Base-by-base conservation (phyloP, 2,113 vertebrate species). In the Rhineura floridana region DNA sequence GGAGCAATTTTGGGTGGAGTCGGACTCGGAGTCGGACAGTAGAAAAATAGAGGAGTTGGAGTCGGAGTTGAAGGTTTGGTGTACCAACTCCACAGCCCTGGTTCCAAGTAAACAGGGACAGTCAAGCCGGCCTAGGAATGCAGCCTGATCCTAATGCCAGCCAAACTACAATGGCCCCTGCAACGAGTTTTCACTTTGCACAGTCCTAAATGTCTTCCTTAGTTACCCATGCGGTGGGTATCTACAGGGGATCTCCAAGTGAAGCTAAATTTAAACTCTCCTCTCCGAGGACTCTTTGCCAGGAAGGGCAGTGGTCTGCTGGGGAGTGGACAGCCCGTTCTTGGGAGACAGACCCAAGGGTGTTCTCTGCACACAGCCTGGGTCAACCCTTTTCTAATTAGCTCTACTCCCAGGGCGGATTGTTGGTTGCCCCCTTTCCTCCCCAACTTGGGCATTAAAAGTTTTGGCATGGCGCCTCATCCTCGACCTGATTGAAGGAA, bases 361-460 rank as follows among this genome's bases (percentile, higher is more conserved):
- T 2, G 55, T 62, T 62, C 36, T 4, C 25, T 36, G 11, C 55
- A 59, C 3, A 39, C 19, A 55, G 1, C 19, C 1, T 12, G 80
- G 36, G 52, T 65, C 76, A 88, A 1, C 76, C 70, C 21, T 86
- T 63, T 55, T 4, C 77, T 1, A 13, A 36, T 0, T 0, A 46
- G 23, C 62, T 36, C 17, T 42, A 28, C 86, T 65, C 84, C 9
- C 10, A 42, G 39, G 33, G 55, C 23, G 76, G 33, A 12, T 79
- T 55, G 25, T 36, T 44, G 15, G n/a, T 70, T 19, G 0, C 13
- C n/a, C 33, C 69, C 55, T 21, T 19, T 10, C 48, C n/a, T 30
- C 30, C 87, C 55, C 75, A 36, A 46, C 65, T 30, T 23, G 28
- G 59, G 83, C 50, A 76, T 89, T 89, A 85, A 83, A 86, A 76